A percentile compares a stretch with the other conserved stretches of the same genome.
phyloP scores from a whole-genome alignment of 2,888 invertebrate species.

The Alitta virens region DNA sequence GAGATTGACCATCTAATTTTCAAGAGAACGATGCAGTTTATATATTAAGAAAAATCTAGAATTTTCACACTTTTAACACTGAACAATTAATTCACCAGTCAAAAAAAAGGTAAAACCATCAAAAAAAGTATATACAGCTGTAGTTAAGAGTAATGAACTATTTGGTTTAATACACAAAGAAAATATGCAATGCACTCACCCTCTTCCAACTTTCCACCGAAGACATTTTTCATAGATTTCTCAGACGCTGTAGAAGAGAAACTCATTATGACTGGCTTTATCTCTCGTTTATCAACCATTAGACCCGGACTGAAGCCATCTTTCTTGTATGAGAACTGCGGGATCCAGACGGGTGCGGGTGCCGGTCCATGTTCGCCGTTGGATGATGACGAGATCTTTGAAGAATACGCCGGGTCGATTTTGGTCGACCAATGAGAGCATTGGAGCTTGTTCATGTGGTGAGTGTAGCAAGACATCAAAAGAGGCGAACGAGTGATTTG shows the following conservation, averaged over 20 bases:
- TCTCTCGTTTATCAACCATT: constrained; percentile 61
- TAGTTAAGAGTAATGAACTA: too few species aligned
- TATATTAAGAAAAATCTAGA: too few species aligned
- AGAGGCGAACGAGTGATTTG: constrained; percentile 91
- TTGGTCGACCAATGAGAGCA: constrained; percentile 54
- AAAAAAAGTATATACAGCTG: too few species aligned
- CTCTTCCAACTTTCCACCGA: too few species aligned
- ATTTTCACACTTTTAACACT: too few species aligned
- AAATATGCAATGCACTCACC: too few species aligned
- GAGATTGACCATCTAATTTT: too few species aligned
- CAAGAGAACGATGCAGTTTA: too few species aligned
- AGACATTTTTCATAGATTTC: background rate
- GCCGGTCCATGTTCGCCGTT: constrained; percentile 12
- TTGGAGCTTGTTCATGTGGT: constrained; percentile 78
- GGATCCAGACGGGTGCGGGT: constrained; percentile 61
- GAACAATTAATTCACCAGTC: too few species aligned
- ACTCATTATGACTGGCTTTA: constrained; percentile 59
- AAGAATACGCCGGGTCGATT: background rate
- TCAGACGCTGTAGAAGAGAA: constrained; percentile 60
- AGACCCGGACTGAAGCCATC: constrained; percentile 70
- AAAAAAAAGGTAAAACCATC: too few species aligned
- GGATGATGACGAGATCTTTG: constrained; percentile 3
- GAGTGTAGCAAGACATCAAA: constrained; percentile 90
- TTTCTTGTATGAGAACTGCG: constrained; percentile 68
- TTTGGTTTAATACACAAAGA: too few species aligned